A percentile compares a stretch with the other conserved stretches of the same genome.
These are phyloP conservation scores for Amyelois transitella DNA, from an alignment of 1,140 invertebrate species.

Conservation along the genomic window DNA sequence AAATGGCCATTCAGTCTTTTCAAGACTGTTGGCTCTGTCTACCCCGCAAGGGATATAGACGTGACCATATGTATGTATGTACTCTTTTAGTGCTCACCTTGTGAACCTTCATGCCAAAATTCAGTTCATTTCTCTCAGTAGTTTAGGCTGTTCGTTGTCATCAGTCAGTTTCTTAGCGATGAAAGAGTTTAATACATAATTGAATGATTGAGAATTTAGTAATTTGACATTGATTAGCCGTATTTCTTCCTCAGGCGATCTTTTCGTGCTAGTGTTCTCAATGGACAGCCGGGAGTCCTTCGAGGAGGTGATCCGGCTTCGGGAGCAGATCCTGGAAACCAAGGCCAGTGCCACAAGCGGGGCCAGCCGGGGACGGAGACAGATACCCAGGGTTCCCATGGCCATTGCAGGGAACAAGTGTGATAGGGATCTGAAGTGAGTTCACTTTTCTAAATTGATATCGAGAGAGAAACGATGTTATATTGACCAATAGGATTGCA, in stretches of 20 bases:
- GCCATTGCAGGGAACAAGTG: conserved; percentile 89
- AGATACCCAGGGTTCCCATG: conserved; percentile 83
- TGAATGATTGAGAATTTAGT: too few relatives aligned
- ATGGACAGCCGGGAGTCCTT: conserved; percentile 91
- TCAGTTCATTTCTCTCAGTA: too few relatives aligned
- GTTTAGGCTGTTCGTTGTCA: background rate
- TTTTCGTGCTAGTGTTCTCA: conserved; percentile 89
- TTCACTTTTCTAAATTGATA: background rate
- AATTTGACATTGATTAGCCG: background rate
- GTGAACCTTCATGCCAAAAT: too few relatives aligned
- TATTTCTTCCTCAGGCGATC: conserved; percentile 78
- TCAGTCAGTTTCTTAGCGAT: background rate
- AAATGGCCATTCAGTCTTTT: too few relatives aligned
- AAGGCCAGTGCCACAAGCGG: conserved; percentile 81
- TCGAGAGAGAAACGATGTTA: too few relatives aligned
- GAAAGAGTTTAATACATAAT: background rate
- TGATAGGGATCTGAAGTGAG: conserved; percentile 83
- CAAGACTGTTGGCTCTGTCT: too few relatives aligned
- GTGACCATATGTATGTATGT: too few relatives aligned
- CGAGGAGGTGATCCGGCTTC: conserved; percentile 85
- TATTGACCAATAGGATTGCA: too few relatives aligned
- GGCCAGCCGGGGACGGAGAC: conserved; percentile 76
- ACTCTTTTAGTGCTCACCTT: too few relatives aligned
- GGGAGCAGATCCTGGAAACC: conserved; percentile 88
- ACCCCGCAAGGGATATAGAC: too few relatives aligned